Evolutionary conservation across 2,888 invertebrate species (phyloP).

Genomic region (Enchytraeus crypticus): DNA sequence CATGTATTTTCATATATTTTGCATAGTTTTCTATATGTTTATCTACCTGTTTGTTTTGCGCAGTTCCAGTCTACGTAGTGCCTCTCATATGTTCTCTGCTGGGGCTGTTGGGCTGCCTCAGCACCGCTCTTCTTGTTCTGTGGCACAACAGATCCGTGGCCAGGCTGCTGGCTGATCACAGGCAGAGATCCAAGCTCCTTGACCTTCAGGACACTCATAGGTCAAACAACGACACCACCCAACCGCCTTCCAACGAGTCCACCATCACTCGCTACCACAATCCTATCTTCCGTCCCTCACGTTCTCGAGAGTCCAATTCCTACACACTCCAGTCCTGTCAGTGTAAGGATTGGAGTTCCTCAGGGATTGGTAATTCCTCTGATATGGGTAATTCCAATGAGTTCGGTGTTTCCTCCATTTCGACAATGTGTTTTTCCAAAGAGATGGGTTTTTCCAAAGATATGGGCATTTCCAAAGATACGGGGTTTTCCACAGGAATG

Average conservation of each 20-base stretch:
- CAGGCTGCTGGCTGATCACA: slow-evolving; percentile 49
- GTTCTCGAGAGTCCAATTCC: slow-evolving; percentile 43
- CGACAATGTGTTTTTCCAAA: no score
- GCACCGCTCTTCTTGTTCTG: slow-evolving; percentile 43
- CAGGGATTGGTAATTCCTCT: neutral
- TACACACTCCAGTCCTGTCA: neutral
- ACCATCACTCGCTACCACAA: slow-evolving; percentile 71
- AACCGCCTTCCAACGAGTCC: slow-evolving; percentile 63
- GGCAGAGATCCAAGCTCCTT: slow-evolving; percentile 40
- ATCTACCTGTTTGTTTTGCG: neutral
- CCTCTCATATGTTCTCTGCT: slow-evolving; percentile 42
- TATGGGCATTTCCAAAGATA: no score
- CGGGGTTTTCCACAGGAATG: no score
- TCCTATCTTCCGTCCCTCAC: slow-evolving; percentile 61
- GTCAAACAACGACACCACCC: slow-evolving; percentile 74
- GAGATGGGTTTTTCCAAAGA: no score
- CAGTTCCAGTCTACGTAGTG: slow-evolving; percentile 26
- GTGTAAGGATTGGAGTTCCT: neutral
- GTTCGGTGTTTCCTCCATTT: no score
- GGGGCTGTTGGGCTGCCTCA: slow-evolving; percentile 34
- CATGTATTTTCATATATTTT: no score
- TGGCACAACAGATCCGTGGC: slow-evolving; percentile 52
- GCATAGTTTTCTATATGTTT: neutral
- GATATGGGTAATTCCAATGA: no score
- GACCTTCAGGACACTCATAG: slow-evolving; percentile 55